phyloP scores from a whole-genome alignment of 2,888 invertebrate species.

The Patella depressa region DNA sequence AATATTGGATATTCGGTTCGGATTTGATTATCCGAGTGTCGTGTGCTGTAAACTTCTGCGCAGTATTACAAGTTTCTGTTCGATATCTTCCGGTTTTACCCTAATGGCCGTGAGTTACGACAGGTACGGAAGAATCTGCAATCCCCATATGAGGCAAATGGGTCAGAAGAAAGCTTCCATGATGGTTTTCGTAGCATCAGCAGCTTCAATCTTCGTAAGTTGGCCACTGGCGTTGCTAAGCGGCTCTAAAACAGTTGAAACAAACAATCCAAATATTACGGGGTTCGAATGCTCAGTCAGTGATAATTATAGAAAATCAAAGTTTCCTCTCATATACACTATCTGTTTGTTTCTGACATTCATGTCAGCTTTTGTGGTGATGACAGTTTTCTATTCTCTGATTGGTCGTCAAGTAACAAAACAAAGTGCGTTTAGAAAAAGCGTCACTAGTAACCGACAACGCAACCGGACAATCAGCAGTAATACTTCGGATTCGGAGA shows the following conservation, averaged over 20 bases:
- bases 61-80: constrained; percentile 46
- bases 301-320: constrained; percentile 34
- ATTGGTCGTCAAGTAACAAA: constrained; percentile 41
- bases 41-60: constrained; percentile 50
- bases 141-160: constrained; percentile 45
- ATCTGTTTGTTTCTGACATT: constrained; percentile 41
- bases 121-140: constrained; percentile 53
- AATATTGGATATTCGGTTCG: constrained; percentile 51
- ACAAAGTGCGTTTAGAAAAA: constrained; percentile 39
- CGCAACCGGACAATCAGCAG: background rate
- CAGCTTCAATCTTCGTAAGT: constrained; percentile 41
- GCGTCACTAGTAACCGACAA: background rate
- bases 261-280: constrained; percentile 36
- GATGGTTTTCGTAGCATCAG: constrained; percentile 41
- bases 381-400: constrained; percentile 43
- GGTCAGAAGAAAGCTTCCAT: constrained; percentile 39
- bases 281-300: constrained; percentile 53
- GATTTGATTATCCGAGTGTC: constrained; percentile 49
- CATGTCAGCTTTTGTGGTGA: constrained; percentile 31
- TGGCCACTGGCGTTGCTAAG: constrained; percentile 44
- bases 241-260: constrained; percentile 41
- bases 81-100: constrained; percentile 52
- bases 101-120: constrained; percentile 54
- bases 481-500: background rate
- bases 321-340: constrained; percentile 44